Evolutionary conservation across 2,888 invertebrate species (phyloP), one percentile per base, ranked within the genome.

Genomic region (Lasioglossum leucozonium): DNA sequence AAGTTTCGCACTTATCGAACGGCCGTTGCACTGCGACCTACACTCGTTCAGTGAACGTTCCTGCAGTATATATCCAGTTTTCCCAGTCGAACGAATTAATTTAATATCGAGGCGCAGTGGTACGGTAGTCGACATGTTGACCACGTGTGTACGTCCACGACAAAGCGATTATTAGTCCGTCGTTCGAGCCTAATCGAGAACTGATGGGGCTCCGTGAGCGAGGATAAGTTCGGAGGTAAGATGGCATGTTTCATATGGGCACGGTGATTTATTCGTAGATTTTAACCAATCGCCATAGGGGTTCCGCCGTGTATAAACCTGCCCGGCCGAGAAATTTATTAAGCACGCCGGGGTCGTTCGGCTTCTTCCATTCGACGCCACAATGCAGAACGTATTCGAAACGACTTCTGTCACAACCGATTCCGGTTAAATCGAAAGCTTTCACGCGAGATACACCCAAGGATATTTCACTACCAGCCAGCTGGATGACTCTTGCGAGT

Each of bases 281-380:
- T 87, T 86, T 84, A 89, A 77, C 87, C 85, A 73, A 89, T 88
- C 88, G 82, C 86, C 85, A 87, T 88, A 88, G 88, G 88, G 88
- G 88, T 88, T 86, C 88, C 67, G 44, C 65, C 76, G 81, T 26
- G 72, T 77, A 77, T 79, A 85, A 84, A 80, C 73, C 81, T 82
- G 80, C 81, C 72, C 76, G 44, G 47, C 26, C 47, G 77, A 55
- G 81, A 87, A 87, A 87, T 88, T 88, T 81, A 87, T 85, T 85
- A 82, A 82, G 76, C 81, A 47, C 69, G 79, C 79, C 73, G 69
- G 69, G 58, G 51, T 55, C 86, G 71, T 58, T 72, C 75, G 51
- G 73, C 69, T 82, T 73, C 73, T 72, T 72, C 74, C 85, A 51
- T 84, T 84, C 84, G 84, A 83, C 51, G 72, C 79, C 58, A 79